Percentiles rank a stretch among this genome's conserved stretches.
phyloP scores from a whole-genome alignment of 1,140 invertebrate genomes.

The Goniozus legneri region DNA sequence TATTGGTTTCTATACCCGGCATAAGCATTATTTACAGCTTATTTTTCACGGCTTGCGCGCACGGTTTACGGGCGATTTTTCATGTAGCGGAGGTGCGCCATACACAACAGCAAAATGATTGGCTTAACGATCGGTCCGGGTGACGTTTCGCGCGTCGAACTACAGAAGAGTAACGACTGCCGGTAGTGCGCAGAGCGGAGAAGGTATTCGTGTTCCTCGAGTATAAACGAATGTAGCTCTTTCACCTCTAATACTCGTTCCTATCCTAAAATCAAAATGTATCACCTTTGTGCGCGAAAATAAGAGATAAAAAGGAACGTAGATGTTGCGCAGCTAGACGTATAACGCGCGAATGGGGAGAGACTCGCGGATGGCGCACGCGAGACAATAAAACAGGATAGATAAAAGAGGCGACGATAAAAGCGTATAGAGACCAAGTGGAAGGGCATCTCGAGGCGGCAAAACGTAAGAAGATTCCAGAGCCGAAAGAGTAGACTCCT shows the following conservation, averaged over 20 bases:
- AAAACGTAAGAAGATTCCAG: constrained; percentile 34
- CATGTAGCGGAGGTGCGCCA: background rate
- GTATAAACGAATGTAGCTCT: no score
- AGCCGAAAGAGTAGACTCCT: constrained; percentile 35
- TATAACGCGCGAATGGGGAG: background rate
- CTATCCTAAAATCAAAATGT: no score
- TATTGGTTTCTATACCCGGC: background rate
- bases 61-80: background rate
- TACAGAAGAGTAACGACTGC: no score
- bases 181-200: no score
- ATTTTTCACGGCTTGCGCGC: constrained; percentile 8
- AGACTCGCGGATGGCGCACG: background rate
- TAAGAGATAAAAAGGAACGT: no score
- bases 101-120: background rate
- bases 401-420: constrained; percentile 6
- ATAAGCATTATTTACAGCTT: constrained; percentile 17
- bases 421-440: background rate
- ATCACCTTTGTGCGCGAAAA: no score
- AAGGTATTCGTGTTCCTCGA: no score
- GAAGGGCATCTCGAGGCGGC: constrained; percentile 16
- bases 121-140: background rate
- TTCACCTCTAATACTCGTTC: no score
- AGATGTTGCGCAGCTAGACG: no score
- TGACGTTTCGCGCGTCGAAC: background rate
- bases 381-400: constrained; percentile 10